phyloP scores from a whole-genome alignment of 1,140 invertebrate species.

The Arion vulgaris region DNA sequence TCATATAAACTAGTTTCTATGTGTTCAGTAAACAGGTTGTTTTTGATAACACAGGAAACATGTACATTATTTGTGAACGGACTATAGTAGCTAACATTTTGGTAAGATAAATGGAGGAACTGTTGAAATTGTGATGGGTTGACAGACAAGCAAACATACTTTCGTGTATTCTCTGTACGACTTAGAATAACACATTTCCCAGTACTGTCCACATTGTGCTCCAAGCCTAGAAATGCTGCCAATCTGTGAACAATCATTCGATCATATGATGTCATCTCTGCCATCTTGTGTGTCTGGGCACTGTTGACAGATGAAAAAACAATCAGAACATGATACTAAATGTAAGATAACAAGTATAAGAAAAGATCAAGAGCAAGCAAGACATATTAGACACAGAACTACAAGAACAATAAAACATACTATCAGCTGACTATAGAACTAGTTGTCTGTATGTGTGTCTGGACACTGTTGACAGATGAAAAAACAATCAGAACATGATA shows the following conservation, averaged over 20 bases:
- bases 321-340: background rate
- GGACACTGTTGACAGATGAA: background rate
- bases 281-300: background rate
- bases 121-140: too few relatives aligned
- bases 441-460: too few relatives aligned
- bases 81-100: too few relatives aligned
- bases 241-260: conserved; percentile 95
- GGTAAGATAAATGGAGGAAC: too few relatives aligned
- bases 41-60: too few relatives aligned
- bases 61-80: too few relatives aligned
- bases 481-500: background rate
- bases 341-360: too few relatives aligned
- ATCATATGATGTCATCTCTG: conserved; percentile 92
- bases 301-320: background rate
- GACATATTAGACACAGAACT: too few relatives aligned
- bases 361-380: background rate
- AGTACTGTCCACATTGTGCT: conserved; percentile 91
- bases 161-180: conserved; percentile 83
- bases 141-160: conserved; percentile 71
- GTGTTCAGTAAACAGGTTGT: too few relatives aligned
- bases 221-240: conserved; percentile 92
- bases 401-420: too few relatives aligned
- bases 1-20: too few relatives aligned
- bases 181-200: conserved; percentile 89
- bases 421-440: too few relatives aligned